A percentile compares a stretch with the other conserved stretches of the same genome.
These are phyloP conservation scores for Boloria selene DNA, from an alignment of 2,888 invertebrate genomes.

Conservation along the genomic window DNA sequence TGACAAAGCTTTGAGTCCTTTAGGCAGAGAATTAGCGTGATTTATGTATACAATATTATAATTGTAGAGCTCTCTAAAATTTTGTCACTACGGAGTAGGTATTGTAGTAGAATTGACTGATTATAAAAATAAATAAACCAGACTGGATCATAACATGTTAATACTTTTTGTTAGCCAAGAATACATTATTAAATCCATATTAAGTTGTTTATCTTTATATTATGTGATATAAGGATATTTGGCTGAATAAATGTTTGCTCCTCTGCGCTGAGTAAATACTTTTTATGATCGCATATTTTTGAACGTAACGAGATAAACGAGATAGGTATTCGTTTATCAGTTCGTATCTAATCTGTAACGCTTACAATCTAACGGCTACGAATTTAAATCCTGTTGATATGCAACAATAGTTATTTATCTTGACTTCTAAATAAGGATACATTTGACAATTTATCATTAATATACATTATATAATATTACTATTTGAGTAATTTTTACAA, in stretches of 20 bases:
- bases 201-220: background rate
- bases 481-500: too few species aligned
- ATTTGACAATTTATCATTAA: too few species aligned
- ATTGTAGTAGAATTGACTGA: too few species aligned
- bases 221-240: background rate
- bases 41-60: too few species aligned
- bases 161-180: background rate
- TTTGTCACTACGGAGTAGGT: too few species aligned
- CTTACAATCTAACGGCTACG: constrained; percentile 22
- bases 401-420: constrained; percentile 3
- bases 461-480: too few species aligned
- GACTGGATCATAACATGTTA: too few species aligned
- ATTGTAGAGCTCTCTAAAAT: too few species aligned
- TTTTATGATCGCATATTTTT: constrained; percentile 7
- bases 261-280: background rate
- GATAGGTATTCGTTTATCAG: constrained; percentile 28
- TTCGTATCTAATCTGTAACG: constrained; percentile 27
- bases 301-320: constrained; percentile 23
- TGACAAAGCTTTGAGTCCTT: too few species aligned
- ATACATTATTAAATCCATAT: background rate
- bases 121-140: too few species aligned
- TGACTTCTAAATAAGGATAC: background rate
- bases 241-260: background rate
- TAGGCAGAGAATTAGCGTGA: too few species aligned
- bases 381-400: background rate